phyloP scores from a whole-genome alignment of 2,113 vertebrate genomes.

The Hypocryptadius cinnamomeus region DNA sequence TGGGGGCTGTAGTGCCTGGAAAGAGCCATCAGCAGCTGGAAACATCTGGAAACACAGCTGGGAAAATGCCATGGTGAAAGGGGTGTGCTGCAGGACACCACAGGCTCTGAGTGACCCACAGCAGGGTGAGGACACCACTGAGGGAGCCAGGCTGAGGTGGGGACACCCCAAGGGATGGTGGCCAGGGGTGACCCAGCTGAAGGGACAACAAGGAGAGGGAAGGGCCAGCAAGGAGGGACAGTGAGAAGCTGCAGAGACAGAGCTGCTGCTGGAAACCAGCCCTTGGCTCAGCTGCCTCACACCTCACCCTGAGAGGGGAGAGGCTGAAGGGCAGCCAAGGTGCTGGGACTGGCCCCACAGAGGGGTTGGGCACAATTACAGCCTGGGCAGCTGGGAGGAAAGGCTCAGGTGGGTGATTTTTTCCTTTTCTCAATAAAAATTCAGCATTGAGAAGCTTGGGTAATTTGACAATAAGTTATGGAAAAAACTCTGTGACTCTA shows the following conservation, averaged over 20 bases:
- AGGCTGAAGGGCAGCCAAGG: accelerated
- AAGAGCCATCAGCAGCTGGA: no score
- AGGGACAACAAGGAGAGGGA: background rate
- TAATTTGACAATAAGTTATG: background rate
- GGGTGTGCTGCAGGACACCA: accelerated
- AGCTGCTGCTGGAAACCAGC: background rate
- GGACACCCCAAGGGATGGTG: accelerated
- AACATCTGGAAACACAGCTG: background rate
- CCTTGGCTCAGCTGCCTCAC: accelerated
- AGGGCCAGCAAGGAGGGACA: accelerated
- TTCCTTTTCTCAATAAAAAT: background rate
- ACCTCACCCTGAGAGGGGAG: background rate
- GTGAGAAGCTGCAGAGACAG: background rate
- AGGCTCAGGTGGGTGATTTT: accelerated
- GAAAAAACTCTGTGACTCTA: background rate
- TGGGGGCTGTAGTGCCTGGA: background rate
- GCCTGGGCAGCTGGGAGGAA: background rate
- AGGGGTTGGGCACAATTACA: accelerated
- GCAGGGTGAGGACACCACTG: accelerated
- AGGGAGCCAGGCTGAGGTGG: background rate
- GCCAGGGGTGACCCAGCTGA: accelerated
- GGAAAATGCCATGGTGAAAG: accelerated
- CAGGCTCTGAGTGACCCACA: background rate
- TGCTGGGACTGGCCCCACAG: accelerated
- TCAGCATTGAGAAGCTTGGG: background rate